A percentile compares a stretch with the other conserved stretches of the same genome.
Evolutionary conservation across 2,797 vertebrate genomes (phyloP).

Genomic region (Hapalemur alaotrensis): DNA sequence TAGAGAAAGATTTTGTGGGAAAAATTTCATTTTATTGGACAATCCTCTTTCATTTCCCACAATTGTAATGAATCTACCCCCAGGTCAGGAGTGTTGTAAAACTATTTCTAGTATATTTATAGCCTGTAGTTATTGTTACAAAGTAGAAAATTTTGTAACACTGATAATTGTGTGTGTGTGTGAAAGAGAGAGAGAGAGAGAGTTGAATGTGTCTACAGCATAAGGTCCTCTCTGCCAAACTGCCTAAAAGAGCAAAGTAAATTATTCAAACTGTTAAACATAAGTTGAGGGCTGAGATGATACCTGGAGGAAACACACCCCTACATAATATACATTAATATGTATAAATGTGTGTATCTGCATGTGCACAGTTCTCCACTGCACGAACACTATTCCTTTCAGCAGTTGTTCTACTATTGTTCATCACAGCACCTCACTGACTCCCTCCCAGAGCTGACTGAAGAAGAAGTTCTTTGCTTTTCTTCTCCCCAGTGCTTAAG

Average conservation of each 20-base stretch:
- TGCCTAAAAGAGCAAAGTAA: neutral
- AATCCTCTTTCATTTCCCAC: neutral
- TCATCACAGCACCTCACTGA: neutral
- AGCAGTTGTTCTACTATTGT: neutral
- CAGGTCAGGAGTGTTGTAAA: neutral
- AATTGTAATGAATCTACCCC: neutral
- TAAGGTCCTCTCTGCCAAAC: neutral
- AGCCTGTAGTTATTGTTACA: neutral
- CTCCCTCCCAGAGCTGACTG: neutral
- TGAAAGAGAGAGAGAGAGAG: too few relatives aligned
- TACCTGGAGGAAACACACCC: neutral
- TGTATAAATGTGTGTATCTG: accelerated
- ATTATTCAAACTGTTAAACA: neutral
- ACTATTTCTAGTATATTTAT: neutral
- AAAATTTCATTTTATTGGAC: neutral
- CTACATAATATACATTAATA: neutral
- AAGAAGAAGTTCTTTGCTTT: neutral
- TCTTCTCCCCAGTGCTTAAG: neutral
- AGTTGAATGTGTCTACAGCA: neutral
- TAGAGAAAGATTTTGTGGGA: neutral
- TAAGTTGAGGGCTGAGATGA: neutral
- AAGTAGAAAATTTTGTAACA: neutral
- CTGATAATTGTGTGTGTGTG: neutral
- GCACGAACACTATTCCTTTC: neutral
- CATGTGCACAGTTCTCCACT: neutral